Base-by-base conservation (phyloP, 2,113 vertebrate species). In the Microcebus lehilahytsara region DNA sequence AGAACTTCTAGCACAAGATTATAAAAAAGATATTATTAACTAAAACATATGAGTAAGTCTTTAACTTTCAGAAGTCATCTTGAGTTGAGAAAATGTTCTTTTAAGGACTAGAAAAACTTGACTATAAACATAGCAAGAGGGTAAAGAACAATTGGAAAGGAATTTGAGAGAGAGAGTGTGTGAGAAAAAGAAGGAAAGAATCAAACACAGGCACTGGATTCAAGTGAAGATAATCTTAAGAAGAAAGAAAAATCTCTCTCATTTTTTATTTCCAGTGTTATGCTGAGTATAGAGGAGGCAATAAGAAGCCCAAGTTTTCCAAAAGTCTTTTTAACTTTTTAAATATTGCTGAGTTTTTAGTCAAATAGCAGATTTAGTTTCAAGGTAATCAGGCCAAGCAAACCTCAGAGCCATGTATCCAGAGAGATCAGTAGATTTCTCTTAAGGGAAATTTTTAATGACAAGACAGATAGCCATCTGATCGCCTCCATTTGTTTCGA, bases 401-500 rank as follows among this genome's bases (percentile, higher is more conserved):
- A 94, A 94, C 17, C 66, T 90, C 25, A 92, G 66, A 96, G 71
- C 49, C 75, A 89, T 89, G 51, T 84, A 80, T 46, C 81, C 42
- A 93, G 85, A 19, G 81, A 97, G n/a, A 93, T 37, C 58, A 34
- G 93, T 92, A 91, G 53, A 96, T 96, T 97, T 95, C 96, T 97
- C 81, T 96, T 95, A 97, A 89, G 95, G 91, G 95, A 91, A 87
- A 93, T 60, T 96, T 95, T 97, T 95, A 97, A 97, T 96, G 97
- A 96, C 89, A 97, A 96, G 91, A 97, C 62, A 93, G 81, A 96
- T 97, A 97, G 94, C 91, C 77, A 96, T 93, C 85, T 95, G 95
- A 97, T 86, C 91, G 86, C 96, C 91, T 96, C 75, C 96, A 97
- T 97, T 97, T 97, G 84, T 96, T 98, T 97, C 85, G 12, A 96